Evolutionary conservation across 2,888 invertebrate species (phyloP).

Genomic region (Leptinotarsa peninsularis): DNA sequence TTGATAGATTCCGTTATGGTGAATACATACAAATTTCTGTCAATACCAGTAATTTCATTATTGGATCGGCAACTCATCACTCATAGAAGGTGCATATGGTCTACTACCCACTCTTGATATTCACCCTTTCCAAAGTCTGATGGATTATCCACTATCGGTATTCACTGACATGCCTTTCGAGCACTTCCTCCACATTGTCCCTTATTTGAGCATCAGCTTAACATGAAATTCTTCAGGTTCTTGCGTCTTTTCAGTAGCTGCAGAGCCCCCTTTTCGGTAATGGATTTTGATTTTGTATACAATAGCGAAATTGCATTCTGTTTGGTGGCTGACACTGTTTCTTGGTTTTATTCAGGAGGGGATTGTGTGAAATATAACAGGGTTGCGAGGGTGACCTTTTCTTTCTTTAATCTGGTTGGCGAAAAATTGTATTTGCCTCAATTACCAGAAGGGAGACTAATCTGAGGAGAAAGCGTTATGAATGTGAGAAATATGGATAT

Average conservation of each 20-base stretch:
- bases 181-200: slow-evolving; percentile 51
- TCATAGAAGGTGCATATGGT: background rate
- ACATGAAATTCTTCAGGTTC: slow-evolving; percentile 56
- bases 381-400: slow-evolving; percentile 26
- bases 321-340: slow-evolving; percentile 55
- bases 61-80: background rate
- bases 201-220: slow-evolving; percentile 60
- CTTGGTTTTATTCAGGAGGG: slow-evolving; percentile 52
- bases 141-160: slow-evolving; percentile 64
- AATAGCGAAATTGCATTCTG: slow-evolving; percentile 56
- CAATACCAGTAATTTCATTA: background rate
- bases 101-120: background rate
- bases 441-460: slow-evolving; percentile 36
- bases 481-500: no score
- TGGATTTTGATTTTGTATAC: slow-evolving; percentile 65
- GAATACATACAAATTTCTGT: no score
- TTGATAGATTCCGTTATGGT: no score
- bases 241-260: slow-evolving; percentile 51
- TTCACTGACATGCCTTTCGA: slow-evolving; percentile 61
- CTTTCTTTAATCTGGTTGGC: slow-evolving; percentile 27
- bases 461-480: no score
- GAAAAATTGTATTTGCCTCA: slow-evolving; percentile 48
- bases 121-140: slow-evolving; percentile 48
- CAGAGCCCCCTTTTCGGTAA: slow-evolving; percentile 55
- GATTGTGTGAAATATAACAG: slow-evolving; percentile 49